Base-by-base conservation (phyloP, 2,113 vertebrate species). In the Cyprinodon variegatus region DNA sequence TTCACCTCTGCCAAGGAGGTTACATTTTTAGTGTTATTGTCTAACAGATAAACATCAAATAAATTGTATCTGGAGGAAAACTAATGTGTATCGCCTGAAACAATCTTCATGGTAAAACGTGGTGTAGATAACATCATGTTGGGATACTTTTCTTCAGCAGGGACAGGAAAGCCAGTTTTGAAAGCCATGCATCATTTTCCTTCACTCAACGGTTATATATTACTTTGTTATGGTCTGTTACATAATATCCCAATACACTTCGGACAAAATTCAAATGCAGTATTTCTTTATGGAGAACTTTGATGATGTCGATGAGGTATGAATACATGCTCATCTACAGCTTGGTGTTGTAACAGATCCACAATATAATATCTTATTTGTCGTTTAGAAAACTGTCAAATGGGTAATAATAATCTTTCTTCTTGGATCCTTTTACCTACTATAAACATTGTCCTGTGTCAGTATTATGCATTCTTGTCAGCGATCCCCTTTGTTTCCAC, bases 401-500 rank as follows among this genome's bases (percentile, higher is more conserved):
- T 70, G 53, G 15, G 3, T 3, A 15, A 3, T 70, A 61, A 40
- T 22, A 40, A 39, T 68, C 9, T 67, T 66, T 62, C 60, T 13
- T 79, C 11, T 3, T 45, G 22, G 70, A 36, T 66, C 72, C 6
- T 57, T 8, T 41, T 3, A 68, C 39, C 71, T 66, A 4, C 70
- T n/a, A 7, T 39, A 57, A 61, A 61, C 11, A 2, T 45, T 68
- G 61, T 77, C 65, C 46, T n/a, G 73, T 64, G 17, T 65, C 60
- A 63, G 20, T 77, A 57, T 76, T 81, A 77, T 60, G 85, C 62
- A 68, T 74, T 66, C n/a, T 61, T 70, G 57, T 79, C 70, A 83
- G 69, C 61, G 43, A 12, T 78, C 64, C 65, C 59, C 80, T 86
- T 78, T 70, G 69, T 83, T 82, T 86, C 73, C 76, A 29, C 64